Conservation (phyloP, 2,113 vertebrate species). For the Oncorhynchus keta region DNA sequence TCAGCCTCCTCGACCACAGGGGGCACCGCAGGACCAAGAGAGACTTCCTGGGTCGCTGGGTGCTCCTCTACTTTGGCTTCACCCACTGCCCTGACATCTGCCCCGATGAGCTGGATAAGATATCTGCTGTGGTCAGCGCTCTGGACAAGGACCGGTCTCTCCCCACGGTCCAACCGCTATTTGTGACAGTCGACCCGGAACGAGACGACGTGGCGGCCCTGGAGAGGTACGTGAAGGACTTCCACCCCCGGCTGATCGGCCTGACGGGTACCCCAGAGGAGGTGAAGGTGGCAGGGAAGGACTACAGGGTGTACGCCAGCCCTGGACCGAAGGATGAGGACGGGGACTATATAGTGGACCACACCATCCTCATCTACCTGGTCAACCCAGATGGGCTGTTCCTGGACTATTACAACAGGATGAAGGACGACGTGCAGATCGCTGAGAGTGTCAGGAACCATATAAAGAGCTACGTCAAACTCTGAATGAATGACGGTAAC, state of each 20-base stretch:
- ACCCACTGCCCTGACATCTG: slow-evolving; percentile 94
- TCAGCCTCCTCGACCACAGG: slow-evolving; percentile 78
- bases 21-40: slow-evolving; percentile 68
- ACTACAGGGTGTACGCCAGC: slow-evolving; percentile 83
- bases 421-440: slow-evolving; percentile 72
- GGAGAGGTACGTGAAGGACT: slow-evolving; percentile 80
- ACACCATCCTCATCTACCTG: slow-evolving; percentile 86
- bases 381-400: slow-evolving; percentile 84
- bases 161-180: slow-evolving; percentile 82
- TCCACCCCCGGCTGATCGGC: slow-evolving; percentile 86
- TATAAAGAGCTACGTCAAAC: slow-evolving; percentile 68
- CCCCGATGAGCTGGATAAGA: slow-evolving; percentile 84
- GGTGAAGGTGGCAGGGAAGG: slow-evolving; percentile 65
- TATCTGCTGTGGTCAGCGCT: slow-evolving; percentile 69
- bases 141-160: slow-evolving; percentile 73
- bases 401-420: slow-evolving; percentile 81
- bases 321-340: slow-evolving; percentile 80
- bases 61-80: slow-evolving; percentile 93
- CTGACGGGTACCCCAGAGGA: slow-evolving; percentile 80
- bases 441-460: slow-evolving; percentile 72
- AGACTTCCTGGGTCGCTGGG: slow-evolving; percentile 84
- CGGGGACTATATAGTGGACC: slow-evolving; percentile 88
- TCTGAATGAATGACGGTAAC: no score
- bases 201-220: slow-evolving; percentile 77
- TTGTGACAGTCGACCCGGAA: slow-evolving; percentile 87